Evolutionary conservation across 1,140 invertebrate genomes (phyloP).

Genomic region (Nautilus pompilius): DNA sequence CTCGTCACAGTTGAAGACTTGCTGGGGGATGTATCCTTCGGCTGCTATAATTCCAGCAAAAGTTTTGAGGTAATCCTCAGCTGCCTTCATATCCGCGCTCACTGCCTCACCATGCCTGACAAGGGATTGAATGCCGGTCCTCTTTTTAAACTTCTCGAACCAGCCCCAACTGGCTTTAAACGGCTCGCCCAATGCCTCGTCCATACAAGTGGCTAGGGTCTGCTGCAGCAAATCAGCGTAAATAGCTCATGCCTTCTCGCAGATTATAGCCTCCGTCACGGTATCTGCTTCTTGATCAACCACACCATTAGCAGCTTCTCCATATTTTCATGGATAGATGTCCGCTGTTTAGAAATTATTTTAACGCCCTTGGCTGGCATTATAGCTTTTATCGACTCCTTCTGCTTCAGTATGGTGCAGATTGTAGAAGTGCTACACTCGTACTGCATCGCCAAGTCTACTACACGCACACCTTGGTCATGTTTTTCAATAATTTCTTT

Average conservation of each 20-base stretch:
- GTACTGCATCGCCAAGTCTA: too few relatives aligned
- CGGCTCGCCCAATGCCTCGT: neutral
- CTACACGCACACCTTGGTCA: too few relatives aligned
- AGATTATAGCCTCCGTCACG: neutral
- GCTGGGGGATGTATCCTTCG: neutral
- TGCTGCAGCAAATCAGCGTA: neutral
- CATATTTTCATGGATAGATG: neutral
- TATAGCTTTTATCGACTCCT: neutral
- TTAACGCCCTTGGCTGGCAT: neutral
- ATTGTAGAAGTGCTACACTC: too few relatives aligned
- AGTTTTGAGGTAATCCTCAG: neutral
- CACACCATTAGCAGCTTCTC: neutral
- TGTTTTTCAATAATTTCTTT: too few relatives aligned
- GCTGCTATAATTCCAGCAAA: neutral
- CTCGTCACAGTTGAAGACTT: neutral
- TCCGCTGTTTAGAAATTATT: neutral
- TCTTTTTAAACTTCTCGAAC: neutral
- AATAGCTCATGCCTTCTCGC: neutral
- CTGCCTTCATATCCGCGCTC: neutral
- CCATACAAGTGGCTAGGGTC: neutral
- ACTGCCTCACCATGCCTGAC: neutral
- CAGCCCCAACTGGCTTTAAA: neutral
- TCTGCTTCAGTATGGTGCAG: too few relatives aligned
- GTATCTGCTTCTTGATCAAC: neutral
- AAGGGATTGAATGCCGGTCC: neutral